Conservation (phyloP, 2,888 invertebrate genomes). For the Aphidius colemani region DNA sequence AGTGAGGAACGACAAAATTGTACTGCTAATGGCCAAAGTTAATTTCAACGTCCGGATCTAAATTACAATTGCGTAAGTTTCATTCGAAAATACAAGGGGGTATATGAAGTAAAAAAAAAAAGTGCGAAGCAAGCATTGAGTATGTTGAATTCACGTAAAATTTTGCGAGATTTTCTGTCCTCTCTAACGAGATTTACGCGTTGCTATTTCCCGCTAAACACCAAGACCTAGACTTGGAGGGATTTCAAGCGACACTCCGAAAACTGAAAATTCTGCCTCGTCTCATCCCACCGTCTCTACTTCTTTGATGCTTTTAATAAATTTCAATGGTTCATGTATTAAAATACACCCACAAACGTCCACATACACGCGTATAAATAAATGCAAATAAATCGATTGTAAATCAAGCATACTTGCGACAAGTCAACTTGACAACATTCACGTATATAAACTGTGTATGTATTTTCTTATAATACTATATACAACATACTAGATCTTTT, state of each 20-base stretch:
- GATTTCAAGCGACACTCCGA: conserved; percentile 35
- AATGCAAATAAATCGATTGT: conserved; percentile 38
- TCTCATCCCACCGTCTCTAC: conserved; percentile 8
- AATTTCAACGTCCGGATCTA: conserved; percentile 34
- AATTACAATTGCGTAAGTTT: conserved; percentile 39
- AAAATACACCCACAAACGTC: no score
- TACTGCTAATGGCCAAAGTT: conserved; percentile 28
- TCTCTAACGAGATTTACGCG: conserved; percentile 38
- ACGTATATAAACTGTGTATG: no score
- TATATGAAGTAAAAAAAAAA: neutral
- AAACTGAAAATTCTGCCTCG: conserved; percentile 6
- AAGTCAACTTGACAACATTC: conserved; percentile 5
- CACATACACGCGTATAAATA: conserved; percentile 18
- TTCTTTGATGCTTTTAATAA: conserved; percentile 42
- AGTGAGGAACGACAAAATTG: conserved; percentile 27
- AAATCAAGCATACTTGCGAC: conserved; percentile 33
- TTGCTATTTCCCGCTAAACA: conserved; percentile 39
- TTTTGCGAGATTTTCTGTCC: conserved; percentile 10
- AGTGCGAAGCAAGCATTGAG: conserved; percentile 14
- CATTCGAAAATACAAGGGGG: conserved; percentile 1
- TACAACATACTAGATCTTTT: conserved; percentile 10
- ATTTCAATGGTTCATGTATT: conserved; percentile 34
- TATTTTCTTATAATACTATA: no score
- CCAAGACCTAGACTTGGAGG: conserved; percentile 36
- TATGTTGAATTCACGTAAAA: conserved; percentile 5